phyloP scores from a whole-genome alignment of 1,140 invertebrate species.

The Diorhabda sublineata region DNA sequence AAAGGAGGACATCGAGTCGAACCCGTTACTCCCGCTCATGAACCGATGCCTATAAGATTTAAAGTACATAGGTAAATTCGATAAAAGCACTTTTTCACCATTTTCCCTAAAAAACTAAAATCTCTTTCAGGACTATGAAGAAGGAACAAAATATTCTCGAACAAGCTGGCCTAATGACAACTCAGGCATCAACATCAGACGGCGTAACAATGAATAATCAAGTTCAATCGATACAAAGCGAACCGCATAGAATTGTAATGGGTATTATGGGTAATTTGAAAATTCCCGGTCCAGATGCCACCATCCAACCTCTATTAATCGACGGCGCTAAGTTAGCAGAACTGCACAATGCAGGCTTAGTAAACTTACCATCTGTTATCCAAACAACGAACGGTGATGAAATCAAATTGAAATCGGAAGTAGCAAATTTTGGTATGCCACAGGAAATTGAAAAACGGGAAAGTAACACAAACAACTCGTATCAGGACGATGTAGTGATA shows the following conservation, averaged over 20 bases:
- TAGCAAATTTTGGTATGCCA: constrained; percentile 25
- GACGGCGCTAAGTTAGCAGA: constrained; percentile 35
- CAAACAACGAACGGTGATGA: constrained; percentile 27
- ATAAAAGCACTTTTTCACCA: not conserved
- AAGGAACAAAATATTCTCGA: constrained; percentile 10
- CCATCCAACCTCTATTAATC: constrained; percentile 30
- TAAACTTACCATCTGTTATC: constrained; percentile 32
- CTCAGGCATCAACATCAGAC: not conserved
- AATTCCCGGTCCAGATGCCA: constrained; percentile 14
- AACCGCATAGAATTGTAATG: constrained; percentile 31
- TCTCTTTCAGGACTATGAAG: constrained; percentile 5
- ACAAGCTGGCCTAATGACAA: not conserved
- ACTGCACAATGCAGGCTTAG: constrained; percentile 30
- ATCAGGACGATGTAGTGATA: constrained; percentile 24
- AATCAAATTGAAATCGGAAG: constrained; percentile 32
- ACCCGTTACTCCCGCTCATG: constrained; percentile 40
- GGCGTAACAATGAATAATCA: not conserved
- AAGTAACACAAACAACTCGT: constrained; percentile 20
- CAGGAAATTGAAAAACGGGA: constrained; percentile 29
- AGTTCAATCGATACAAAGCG: constrained; percentile 7
- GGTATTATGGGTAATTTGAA: constrained; percentile 37
- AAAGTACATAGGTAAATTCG: constrained; percentile 35
- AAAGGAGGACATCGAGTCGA: constrained; percentile 46
- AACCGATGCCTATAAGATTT: constrained; percentile 44
- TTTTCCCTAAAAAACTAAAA: not conserved